Evolutionary conservation across 2,113 vertebrate species (phyloP).

Genomic region (Lepus timidus): DNA sequence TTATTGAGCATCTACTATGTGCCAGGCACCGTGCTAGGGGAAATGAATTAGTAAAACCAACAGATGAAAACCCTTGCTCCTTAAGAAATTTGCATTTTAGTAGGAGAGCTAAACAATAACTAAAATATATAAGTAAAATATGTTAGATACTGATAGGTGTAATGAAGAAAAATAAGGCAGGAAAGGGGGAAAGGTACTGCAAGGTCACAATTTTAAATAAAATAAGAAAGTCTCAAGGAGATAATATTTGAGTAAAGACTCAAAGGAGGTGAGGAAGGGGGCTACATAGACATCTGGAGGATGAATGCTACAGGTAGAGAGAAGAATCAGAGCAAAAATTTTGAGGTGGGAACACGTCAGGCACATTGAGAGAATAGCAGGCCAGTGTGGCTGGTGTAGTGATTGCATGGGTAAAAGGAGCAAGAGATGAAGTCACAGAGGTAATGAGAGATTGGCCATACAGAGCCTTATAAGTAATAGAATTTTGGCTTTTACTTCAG

Average conservation of each 20-base stretch:
- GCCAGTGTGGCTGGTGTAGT: background rate
- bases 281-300: background rate
- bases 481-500: conserved; percentile 10
- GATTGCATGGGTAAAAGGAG: background rate
- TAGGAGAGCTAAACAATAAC: background rate
- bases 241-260: conserved; percentile 29
- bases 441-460: background rate
- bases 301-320: background rate
- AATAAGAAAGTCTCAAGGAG: background rate
- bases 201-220: background rate
- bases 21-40: background rate
- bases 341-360: background rate
- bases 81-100: conserved; percentile 9
- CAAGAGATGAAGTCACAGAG: conserved; percentile 28
- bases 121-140: conserved; percentile 22
- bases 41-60: background rate
- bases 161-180: background rate
- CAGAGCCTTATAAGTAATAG: background rate
- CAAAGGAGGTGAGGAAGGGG: background rate
- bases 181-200: background rate
- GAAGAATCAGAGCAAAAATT: background rate
- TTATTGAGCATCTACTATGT: conserved; percentile 9
- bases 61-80: background rate
- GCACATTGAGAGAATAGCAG: conserved; percentile 5
- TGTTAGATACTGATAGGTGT: background rate